Base-by-base conservation (phyloP, 1,140 invertebrate genomes). In the Stegodyphus dumicola region DNA sequence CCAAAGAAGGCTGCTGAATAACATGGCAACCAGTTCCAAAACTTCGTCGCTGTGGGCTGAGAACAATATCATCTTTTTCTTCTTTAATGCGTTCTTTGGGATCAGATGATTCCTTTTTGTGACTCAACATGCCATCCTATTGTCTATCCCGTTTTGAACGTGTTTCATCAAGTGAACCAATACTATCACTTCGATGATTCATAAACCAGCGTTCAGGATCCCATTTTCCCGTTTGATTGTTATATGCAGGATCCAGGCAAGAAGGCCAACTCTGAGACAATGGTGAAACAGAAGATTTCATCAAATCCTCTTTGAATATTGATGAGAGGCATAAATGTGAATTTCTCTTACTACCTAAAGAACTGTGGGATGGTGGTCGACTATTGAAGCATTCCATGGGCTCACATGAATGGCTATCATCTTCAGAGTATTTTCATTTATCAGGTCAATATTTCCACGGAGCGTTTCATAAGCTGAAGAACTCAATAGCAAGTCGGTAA, bases 21-120 rank as follows among this genome's bases (percentile, higher is more conserved):
- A 92, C 91, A 87, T 92, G 91, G 91, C 95, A 96, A 73, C 95
- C 95, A 13, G 94, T 94, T 87, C 94, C 95, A 92, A 96, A 96
- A 89, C 94, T 95, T 65, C 94, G 92, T 7, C 95, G 92, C 89
- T 96, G 95, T 66, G 95, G 95, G 89, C 94, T 95, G 75, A 96
- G 90, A 69, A 96, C 94, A 86, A 96, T 96, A 17, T 94, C 94
- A 90, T 95, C 95, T 89, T 94, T 94, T 89, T 96, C 95, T 89
- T 95, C 95, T 67, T 95, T 94, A 69, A 96, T 92, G 60, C 95
- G 92, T 89, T 95, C 95, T 60, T 94, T 93, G 1, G 95, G 95
- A 90, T 95, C 88, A 69, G 86, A 70, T 18, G 77, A 80, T 18
- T 76, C 81, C 10, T 77, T n/a, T 53, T 85, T 85, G 49, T 85